A percentile compares a stretch with the other conserved stretches of the same genome.
Conservation (phyloP, 2,797 vertebrate species). For the Buphagus erythrorhynchus region DNA sequence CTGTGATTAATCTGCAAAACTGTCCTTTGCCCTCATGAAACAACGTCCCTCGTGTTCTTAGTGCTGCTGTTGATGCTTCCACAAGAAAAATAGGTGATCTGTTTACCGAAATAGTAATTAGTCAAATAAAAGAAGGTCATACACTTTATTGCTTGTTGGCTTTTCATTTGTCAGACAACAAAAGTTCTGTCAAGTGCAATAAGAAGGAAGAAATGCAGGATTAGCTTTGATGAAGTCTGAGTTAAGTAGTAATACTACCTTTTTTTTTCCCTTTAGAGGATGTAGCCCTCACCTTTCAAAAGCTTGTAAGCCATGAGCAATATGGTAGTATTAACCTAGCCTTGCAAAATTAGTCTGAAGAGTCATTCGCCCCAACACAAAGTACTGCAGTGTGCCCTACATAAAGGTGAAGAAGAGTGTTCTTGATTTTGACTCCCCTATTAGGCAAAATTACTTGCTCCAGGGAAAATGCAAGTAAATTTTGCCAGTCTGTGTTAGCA, state of each 20-base stretch:
- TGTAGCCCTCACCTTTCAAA: not conserved
- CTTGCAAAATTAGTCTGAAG: conserved; percentile 28
- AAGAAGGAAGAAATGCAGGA: conserved; percentile 9
- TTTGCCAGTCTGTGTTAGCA: conserved; percentile 28
- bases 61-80: not conserved
- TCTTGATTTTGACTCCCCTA: conserved; percentile 14
- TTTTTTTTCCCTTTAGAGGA: not conserved
- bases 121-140: not conserved
- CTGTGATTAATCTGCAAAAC: not conserved
- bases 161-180: conserved; percentile 46
- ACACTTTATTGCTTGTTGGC: conserved; percentile 29
- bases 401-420: conserved; percentile 45
- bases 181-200: conserved; percentile 43
- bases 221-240: not conserved
- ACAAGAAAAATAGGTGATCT: conserved; percentile 24
- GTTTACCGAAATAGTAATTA: conserved; percentile 17
- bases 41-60: not conserved
- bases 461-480: conserved; percentile 10
- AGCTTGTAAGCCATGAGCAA: conserved; percentile 46
- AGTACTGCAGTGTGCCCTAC: not conserved
- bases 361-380: not conserved
- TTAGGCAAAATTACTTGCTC: conserved; percentile 49
- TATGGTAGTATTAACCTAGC: not conserved
- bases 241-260: not conserved
- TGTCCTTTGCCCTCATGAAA: conserved; percentile 15